Percentiles rank a stretch among this genome's conserved stretches.
phyloP scores from a whole-genome alignment of 2,797 vertebrate species.

The Sebastes ruberrimus region DNA sequence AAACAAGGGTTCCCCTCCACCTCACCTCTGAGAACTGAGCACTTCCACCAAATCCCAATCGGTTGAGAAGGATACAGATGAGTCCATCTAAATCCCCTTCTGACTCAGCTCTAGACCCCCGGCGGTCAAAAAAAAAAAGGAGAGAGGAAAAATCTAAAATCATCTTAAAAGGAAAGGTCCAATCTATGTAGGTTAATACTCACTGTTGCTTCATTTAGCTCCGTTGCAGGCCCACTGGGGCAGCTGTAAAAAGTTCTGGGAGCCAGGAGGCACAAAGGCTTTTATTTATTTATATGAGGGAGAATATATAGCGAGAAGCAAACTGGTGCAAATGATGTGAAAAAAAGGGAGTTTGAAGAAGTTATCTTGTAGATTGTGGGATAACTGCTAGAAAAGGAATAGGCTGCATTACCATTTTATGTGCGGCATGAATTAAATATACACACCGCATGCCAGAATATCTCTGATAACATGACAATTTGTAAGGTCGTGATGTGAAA shows the following conservation, averaged over 20 bases:
- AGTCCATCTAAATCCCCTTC: slow-evolving; percentile 78
- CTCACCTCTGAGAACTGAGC: slow-evolving; percentile 80
- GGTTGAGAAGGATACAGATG: slow-evolving; percentile 80
- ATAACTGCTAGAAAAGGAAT: slow-evolving; percentile 56
- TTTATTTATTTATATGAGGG: slow-evolving; percentile 75
- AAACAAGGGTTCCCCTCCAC: slow-evolving; percentile 82
- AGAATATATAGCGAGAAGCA: slow-evolving; percentile 68
- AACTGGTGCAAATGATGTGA: slow-evolving; percentile 68
- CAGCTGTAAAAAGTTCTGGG: slow-evolving; percentile 69
- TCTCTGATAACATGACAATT: slow-evolving; percentile 61
- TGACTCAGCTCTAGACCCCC: slow-evolving; percentile 72
- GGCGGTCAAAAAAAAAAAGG: slow-evolving; percentile 48
- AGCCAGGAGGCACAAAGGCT: slow-evolving; percentile 72
- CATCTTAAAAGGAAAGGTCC: slow-evolving; percentile 71
- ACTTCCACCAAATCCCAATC: slow-evolving; percentile 78
- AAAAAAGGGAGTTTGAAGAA: slow-evolving; percentile 56
- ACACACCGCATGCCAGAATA: slow-evolving; percentile 39
- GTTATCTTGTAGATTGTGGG: slow-evolving; percentile 54
- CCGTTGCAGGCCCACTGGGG: slow-evolving; percentile 65
- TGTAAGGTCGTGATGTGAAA: slow-evolving; percentile 58
- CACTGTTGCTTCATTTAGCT: slow-evolving; percentile 76
- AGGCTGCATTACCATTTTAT: slow-evolving; percentile 64
- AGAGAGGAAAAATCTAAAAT: slow-evolving; percentile 44
- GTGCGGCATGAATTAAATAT: slow-evolving; percentile 71
- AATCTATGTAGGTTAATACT: slow-evolving; percentile 81